These are phyloP conservation scores for Nycticorax nycticorax DNA, from an alignment of 2,113 vertebrate species.

Conservation along the genomic window DNA sequence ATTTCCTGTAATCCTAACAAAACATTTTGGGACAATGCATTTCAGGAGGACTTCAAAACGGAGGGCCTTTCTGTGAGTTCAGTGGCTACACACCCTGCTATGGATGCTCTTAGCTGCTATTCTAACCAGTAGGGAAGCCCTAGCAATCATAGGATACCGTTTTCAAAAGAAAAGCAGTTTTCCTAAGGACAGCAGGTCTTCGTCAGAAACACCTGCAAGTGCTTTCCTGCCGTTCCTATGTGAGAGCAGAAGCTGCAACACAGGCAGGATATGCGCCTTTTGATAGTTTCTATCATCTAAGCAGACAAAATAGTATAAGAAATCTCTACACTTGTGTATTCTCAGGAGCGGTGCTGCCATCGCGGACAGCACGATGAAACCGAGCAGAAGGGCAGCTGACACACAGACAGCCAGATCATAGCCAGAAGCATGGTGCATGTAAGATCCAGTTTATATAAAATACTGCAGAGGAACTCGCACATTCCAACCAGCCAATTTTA, in stretches of 20 bases:
- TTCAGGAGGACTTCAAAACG: not conserved
- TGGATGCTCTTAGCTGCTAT: not conserved
- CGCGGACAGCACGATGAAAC: fast-evolving
- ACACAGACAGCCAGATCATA: not conserved
- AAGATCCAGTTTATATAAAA: not conserved
- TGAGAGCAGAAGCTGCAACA: not conserved
- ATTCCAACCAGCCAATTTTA: not conserved
- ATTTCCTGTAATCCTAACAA: not conserved
- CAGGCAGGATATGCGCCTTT: not conserved
- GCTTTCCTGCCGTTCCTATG: not conserved
- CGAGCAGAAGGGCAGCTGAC: not conserved
- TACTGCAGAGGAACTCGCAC: not conserved
- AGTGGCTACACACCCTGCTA: not conserved
- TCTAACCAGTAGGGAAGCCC: not conserved
- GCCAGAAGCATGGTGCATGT: not conserved
- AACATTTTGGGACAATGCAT: not conserved
- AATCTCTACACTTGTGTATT: not conserved
- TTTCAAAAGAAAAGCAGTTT: not conserved
- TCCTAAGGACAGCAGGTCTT: not conserved
- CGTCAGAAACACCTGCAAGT: not conserved
- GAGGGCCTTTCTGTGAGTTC: not conserved
- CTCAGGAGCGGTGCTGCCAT: not conserved
- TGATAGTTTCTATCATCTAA: not conserved
- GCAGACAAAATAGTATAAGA: not conserved
- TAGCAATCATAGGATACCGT: not conserved